Base-by-base conservation (phyloP, 2,888 invertebrate species). In the Plagodis pulveraria region DNA sequence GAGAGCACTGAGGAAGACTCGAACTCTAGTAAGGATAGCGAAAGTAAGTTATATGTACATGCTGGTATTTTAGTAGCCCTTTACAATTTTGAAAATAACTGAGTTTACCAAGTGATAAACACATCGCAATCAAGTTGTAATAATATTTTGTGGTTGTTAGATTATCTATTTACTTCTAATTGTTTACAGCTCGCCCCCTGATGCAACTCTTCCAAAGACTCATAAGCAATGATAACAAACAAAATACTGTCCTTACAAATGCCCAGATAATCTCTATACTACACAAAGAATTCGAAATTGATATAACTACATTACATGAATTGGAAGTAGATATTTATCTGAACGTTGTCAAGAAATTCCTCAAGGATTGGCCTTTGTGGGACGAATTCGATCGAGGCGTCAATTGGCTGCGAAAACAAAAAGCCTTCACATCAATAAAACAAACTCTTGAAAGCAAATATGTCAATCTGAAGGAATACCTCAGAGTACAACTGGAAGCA, bases 351-450 rank as follows among this genome's bases (percentile, higher is more conserved):
- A 91, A 91, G 55, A 87, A 83, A 53, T 90, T 77, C 56, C 62
- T 91, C 0, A 89, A 89, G 70, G 82, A 85, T 48, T 91, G 91
- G 91, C 89, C 91, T 0, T 77, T 82, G 10, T 91, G 91, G 91
- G 85, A 89, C 12, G 78, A 79, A 0, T 79, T 91, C 11, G 88
- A 89, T 43, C 64, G 65, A 2, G 64, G 74, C 0, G 71, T 88
- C 0, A 80, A 70, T 36, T 67, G 64, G 0, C 59, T 82, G 0
- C 83, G 83, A 47, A 69, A 65, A 4, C 58, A 68, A 11, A 66
- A 71, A 0, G 65, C 75, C 6, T 53, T 49, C 6, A 67, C 62
- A 0, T 68, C 73, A 0, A 68, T 87, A 0, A 62, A 74, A 7
- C 67, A 70, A 33, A 76, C 83, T 33, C 58, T 88, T 2, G 67